Base-by-base conservation (phyloP, 1,140 invertebrate genomes). In the Apis florea region DNA sequence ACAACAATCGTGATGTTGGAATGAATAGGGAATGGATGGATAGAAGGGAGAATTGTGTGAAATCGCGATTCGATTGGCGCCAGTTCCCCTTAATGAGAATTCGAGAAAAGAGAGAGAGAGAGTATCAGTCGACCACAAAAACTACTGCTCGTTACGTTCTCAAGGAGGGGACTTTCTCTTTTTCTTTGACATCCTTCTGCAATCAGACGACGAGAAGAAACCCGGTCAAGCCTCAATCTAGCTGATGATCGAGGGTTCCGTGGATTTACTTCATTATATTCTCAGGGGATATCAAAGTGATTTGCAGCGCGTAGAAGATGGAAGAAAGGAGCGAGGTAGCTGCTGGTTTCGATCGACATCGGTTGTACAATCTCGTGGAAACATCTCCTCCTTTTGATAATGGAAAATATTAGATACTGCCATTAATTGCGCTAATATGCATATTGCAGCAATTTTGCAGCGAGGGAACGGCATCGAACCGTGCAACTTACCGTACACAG, bases 201-300 rank as follows among this genome's bases (percentile, higher is more conserved):
- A 84, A 87, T 87, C 86, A 87, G 66, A n/a, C 72, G 72, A 85
- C 81, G 54, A 40, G 31, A 67, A 59, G 71, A 56, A 67, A 17
- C 40, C 69, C 63, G 73, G 66, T 61, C 74, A n/a, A 26, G 31
- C 31, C 77, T 49, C 69, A 74, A 80, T 80, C 64, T 59, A 49
- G n/a, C n/a, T 80, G 82, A 86, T 76, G 78, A 87, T 84, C 79
- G 67, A 79, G 61, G n/a, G 71, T 54, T 70, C 59, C 49, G 54
- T 58, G 64, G 73, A 87, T 73, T 78, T 75, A 74, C 75, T 84
- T 86, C 82, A 63, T 86, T 87, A 84, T 87, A 53, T 64, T 49
- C 68, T 73, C 19, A 54, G 64, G 31, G 77, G 56, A 78, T 84
- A 75, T 86, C 82, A 87, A 86, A 79, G 82, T 82, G 78, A 85